phyloP scores from a whole-genome alignment of 2,797 vertebrate species.

The Toxotes lorentzi region DNA sequence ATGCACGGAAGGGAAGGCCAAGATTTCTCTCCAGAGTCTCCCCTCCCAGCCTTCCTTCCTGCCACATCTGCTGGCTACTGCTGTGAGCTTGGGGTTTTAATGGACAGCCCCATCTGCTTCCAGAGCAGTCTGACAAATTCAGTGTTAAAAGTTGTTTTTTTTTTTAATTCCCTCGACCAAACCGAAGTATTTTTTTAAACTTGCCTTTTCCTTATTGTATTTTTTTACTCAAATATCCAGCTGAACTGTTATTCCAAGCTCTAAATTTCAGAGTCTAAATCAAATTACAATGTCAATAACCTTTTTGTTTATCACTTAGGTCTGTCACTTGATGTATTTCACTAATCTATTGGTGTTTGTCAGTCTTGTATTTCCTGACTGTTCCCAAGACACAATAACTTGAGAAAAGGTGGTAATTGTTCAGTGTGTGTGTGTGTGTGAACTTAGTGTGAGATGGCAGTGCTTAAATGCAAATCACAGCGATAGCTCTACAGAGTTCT shows the following conservation, averaged over 20 bases:
- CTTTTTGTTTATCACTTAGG: constrained; percentile 29
- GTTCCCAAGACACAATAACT: constrained; percentile 36
- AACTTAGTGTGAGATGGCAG: constrained; percentile 32
- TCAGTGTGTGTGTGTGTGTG: constrained; percentile 16
- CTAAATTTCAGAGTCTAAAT: constrained; percentile 1
- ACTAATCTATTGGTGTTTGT: constrained; percentile 57
- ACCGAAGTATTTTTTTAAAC: constrained; percentile 6
- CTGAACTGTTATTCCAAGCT: not conserved
- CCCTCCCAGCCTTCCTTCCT: constrained; percentile 67
- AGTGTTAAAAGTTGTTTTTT: constrained; percentile 8
- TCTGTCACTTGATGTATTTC: constrained; percentile 39
- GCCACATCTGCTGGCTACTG: constrained; percentile 78
- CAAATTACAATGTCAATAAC: constrained; percentile 41
- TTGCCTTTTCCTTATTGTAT: no score
- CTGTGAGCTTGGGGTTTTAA: constrained; percentile 68
- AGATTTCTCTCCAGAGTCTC: constrained; percentile 68
- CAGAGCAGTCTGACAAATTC: constrained; percentile 43
- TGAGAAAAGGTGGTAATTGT: constrained; percentile 42
- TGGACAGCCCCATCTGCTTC: constrained; percentile 75
- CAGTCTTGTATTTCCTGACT: constrained; percentile 47
- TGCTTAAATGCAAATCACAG: constrained; percentile 65
- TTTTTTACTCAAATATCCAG: not conserved
- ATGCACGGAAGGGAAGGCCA: constrained; percentile 69
- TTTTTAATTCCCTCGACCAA: constrained; percentile 15
- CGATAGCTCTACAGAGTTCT: constrained; percentile 33